phyloP scores from a whole-genome alignment of 2,797 vertebrate species.

The Siniperca undulata region DNA sequence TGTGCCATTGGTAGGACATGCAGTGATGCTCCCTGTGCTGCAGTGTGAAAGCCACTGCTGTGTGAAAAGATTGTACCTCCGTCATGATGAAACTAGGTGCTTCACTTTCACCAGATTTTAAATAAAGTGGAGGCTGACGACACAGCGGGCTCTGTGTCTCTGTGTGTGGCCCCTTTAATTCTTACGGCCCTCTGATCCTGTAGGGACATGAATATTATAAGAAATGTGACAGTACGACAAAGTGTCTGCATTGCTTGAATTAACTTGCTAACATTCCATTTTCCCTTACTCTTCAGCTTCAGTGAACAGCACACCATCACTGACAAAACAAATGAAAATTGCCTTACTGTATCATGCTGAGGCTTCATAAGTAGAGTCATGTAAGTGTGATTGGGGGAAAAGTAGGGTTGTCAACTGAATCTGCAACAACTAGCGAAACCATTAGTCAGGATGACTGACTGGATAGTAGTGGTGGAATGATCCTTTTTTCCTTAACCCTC shows the following conservation, averaged over 20 bases:
- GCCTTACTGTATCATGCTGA: conserved; percentile 31
- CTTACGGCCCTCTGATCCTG: conserved; percentile 7
- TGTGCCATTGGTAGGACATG: conserved; percentile 53
- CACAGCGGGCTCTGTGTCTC: conserved; percentile 9
- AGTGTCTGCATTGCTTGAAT: conserved; percentile 13
- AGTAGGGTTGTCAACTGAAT: conserved; percentile 41
- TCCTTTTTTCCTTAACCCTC: conserved; percentile 79
- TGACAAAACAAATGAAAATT: conserved; percentile 45
- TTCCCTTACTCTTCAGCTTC: conserved; percentile 17
- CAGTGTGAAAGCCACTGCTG: conserved; percentile 32
- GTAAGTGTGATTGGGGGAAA: conserved; percentile 50
- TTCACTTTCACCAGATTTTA: conserved; percentile 68
- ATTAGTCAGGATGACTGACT: conserved; percentile 79
- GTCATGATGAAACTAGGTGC: conserved; percentile 56
- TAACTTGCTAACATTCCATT: conserved; percentile 26
- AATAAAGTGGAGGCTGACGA: conserved; percentile 78
- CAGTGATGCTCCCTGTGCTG: conserved; percentile 40
- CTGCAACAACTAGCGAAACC: conserved; percentile 54
- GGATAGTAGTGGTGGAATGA: conserved; percentile 69
- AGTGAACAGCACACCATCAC: conserved; percentile 29
- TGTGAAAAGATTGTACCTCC: conserved; percentile 58
- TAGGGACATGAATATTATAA: not conserved
- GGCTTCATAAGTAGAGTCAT: conserved; percentile 36
- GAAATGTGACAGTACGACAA: conserved; percentile 21
- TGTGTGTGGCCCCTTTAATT: conserved; percentile 33